Evolutionary conservation across 2,113 vertebrate species (phyloP).

Genomic region (Halcyon senegalensis): DNA sequence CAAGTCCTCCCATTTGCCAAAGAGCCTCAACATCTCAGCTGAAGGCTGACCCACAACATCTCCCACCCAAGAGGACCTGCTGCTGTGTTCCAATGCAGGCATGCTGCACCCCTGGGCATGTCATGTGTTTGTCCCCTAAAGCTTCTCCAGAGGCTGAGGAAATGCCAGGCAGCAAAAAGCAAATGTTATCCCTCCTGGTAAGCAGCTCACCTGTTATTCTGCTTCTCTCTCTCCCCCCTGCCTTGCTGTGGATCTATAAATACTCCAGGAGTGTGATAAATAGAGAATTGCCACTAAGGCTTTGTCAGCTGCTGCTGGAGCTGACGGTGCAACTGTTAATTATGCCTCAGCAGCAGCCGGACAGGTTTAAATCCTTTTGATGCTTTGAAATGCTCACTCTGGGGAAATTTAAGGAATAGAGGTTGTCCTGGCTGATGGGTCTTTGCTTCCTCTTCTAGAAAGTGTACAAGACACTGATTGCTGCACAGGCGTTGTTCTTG

Average conservation of each 20-base stretch:
- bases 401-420: background rate
- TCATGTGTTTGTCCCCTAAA: fast-evolving
- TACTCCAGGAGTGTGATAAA: background rate
- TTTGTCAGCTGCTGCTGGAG: slow-evolving; percentile 18
- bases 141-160: background rate
- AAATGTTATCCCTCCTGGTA: background rate
- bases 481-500: background rate
- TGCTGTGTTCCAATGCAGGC: fast-evolving
- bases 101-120: background rate
- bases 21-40: background rate
- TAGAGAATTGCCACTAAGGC: slow-evolving; percentile 21
- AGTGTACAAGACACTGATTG: fast-evolving
- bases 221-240: background rate
- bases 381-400: background rate
- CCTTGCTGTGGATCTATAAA: slow-evolving; percentile 28
- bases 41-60: background rate
- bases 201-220: background rate
- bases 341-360: slow-evolving; percentile 14
- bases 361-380: slow-evolving; percentile 26
- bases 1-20: fast-evolving
- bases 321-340: slow-evolving; percentile 55
- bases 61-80: background rate
- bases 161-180: background rate
- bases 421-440: background rate
- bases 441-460: slow-evolving; percentile 4